A percentile compares a stretch with the other conserved stretches of the same genome.
Conservation (phyloP, 2,113 vertebrate genomes). For the Columba janthina region DNA sequence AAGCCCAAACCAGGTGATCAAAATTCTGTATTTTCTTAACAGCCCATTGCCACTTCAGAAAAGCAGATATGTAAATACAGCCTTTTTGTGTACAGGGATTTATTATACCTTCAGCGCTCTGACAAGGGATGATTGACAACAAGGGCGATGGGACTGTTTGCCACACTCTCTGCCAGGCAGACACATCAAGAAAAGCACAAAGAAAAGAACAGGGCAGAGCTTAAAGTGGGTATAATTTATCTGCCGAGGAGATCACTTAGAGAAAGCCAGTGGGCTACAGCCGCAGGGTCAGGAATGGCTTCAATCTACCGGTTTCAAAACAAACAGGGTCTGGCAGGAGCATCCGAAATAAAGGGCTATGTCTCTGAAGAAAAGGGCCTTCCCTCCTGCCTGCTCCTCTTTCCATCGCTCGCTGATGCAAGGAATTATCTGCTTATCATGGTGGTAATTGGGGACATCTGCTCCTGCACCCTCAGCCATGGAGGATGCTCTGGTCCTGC, state of each 20-base stretch:
- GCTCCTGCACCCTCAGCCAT: too few relatives aligned
- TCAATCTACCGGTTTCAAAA: accelerated
- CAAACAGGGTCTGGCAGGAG: not conserved
- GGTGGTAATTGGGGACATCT: not conserved
- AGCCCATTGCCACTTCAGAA: not conserved
- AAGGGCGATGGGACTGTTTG: not conserved
- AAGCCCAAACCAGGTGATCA: not conserved
- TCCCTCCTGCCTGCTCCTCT: not conserved
- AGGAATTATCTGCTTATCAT: not conserved
- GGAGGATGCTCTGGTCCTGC: too few relatives aligned
- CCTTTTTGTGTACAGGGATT: not conserved
- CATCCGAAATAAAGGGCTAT: accelerated
- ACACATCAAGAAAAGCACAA: not conserved
- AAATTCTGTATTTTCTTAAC: not conserved
- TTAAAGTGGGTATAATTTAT: not conserved
- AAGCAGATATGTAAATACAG: not conserved
- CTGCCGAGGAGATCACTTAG: not conserved
- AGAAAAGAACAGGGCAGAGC: not conserved
- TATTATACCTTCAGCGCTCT: not conserved
- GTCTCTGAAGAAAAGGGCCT: too few relatives aligned
- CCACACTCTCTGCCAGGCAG: not conserved
- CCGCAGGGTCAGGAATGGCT: not conserved
- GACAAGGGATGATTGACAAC: not conserved
- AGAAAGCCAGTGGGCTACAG: not conserved
- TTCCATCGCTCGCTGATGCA: accelerated